Base-by-base conservation (phyloP, 2,113 vertebrate species). In the Aptenodytes forsteri region DNA sequence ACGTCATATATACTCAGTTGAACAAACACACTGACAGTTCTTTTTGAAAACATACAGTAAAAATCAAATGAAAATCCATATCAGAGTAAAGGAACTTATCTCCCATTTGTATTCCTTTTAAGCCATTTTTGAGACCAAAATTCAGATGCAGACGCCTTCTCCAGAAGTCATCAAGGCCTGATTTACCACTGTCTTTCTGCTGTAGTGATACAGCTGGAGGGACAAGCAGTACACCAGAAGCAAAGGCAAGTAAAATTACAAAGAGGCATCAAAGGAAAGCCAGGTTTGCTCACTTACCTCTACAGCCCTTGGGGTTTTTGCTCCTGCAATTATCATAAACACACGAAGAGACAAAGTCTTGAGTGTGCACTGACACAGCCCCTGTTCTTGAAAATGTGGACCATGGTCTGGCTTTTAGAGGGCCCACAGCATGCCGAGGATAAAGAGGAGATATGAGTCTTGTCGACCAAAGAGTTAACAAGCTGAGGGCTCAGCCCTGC, bases 1-100 rank as follows among this genome's bases (percentile, higher is more conserved):
- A 87, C 94, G 83, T 95, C 83, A 87, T 96, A 94, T 93, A 96
- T 92, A 93, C 82, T 94, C 93, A 89, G 93, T 89, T 92, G 97
- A 97, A 85, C 80, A 97, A 96, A 97, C 93, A 96, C 46, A 34
- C 64, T 90, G 90, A 86, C 87, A 95, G 71, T 90, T 87, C 90
- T 85, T 66, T 96, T 78, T 58, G 77, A 94, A 97, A 97, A 70
- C 83, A 72, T 49, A 87, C 29, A 82, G 30, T 77, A 78, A 82
- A 93, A 86, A 87, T 82, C 67, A 80, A 69, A 36, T n/a, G 10
- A 93, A 76, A 96, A 89, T 61, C 55, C 32, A 59, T 81, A 71
- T 65, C 40, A 72, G 70, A 85, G 42, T 65, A 93, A 47, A 88
- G 66, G 64, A 81, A 75, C 30, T 61, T 83, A 87, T 67, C 81